These are phyloP conservation scores for Semnornis frantzii DNA, from an alignment of 2,113 vertebrate species.

Conservation along the genomic window DNA sequence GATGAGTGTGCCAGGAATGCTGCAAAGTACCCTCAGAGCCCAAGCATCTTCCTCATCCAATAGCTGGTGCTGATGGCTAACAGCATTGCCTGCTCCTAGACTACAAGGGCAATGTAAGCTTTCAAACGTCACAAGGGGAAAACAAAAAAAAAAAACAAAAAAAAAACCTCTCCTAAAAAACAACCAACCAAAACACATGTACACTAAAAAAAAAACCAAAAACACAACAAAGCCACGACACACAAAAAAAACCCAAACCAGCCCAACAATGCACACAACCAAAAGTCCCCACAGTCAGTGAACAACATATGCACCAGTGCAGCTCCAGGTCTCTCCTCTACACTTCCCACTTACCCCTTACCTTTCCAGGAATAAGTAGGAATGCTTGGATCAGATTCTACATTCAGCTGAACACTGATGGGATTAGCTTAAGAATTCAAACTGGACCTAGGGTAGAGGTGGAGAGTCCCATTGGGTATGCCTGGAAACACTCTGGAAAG, in stretches of 20 bases:
- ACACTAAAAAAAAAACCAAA: neutral
- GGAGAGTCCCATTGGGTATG: neutral
- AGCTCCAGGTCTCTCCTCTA: neutral
- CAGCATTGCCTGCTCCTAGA: neutral
- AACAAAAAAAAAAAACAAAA: neutral
- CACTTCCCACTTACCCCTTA: neutral
- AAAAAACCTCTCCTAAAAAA: no score
- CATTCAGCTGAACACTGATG: neutral
- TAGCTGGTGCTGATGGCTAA: neutral
- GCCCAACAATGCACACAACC: no score
- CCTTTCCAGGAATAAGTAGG: neutral
- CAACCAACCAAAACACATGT: no score
- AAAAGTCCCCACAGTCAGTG: neutral
- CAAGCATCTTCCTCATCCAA: neutral
- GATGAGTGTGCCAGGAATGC: fast-evolving
- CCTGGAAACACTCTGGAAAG: neutral
- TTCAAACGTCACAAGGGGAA: neutral
- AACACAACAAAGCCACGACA: neutral
- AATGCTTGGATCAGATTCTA: neutral
- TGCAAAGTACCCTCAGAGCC: neutral
- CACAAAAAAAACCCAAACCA: no score
- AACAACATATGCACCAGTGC: neutral
- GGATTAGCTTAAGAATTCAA: neutral
- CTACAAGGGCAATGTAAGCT: neutral
- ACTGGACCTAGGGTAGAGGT: neutral